Percentiles rank a stretch among this genome's conserved stretches.
These are phyloP conservation scores for Apus apus DNA, from an alignment of 2,113 vertebrate genomes.

Conservation along the genomic window DNA sequence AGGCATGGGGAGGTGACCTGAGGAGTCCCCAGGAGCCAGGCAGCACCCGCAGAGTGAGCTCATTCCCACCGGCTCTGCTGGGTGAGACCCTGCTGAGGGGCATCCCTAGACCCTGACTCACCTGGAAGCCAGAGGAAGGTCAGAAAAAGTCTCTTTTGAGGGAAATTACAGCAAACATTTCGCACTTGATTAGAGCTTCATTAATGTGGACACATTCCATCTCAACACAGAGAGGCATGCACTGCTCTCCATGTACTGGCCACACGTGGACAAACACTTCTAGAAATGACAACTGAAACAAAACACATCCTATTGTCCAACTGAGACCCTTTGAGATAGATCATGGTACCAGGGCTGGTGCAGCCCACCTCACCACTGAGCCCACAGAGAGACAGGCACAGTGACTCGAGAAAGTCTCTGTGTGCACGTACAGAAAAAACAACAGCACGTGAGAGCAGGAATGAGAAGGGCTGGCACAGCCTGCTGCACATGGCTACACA, in stretches of 20 bases:
- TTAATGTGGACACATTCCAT: neutral
- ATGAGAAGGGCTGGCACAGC: neutral
- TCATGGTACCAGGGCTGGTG: neutral
- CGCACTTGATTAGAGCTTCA: neutral
- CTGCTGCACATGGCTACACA: accelerated
- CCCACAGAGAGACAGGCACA: accelerated
- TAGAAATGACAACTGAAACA: neutral
- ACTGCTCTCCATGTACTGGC: neutral
- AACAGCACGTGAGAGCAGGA: accelerated
- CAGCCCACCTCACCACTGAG: neutral
- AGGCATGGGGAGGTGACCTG: accelerated
- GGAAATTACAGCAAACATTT: neutral
- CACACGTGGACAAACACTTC: neutral
- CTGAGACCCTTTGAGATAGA: neutral
- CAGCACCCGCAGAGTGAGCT: neutral
- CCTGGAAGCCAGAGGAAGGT: too few species aligned
- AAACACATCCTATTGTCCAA: neutral
- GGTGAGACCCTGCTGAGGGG: too few species aligned
- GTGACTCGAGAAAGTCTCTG: neutral
- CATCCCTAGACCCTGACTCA: neutral
- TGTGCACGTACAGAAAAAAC: neutral
- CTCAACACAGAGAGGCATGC: neutral
- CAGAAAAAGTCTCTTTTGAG: neutral
- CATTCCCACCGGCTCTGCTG: too few species aligned
- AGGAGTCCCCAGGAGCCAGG: too few species aligned